phyloP scores from a whole-genome alignment of 2,797 vertebrate species.

The Protosalanx chinensis region DNA sequence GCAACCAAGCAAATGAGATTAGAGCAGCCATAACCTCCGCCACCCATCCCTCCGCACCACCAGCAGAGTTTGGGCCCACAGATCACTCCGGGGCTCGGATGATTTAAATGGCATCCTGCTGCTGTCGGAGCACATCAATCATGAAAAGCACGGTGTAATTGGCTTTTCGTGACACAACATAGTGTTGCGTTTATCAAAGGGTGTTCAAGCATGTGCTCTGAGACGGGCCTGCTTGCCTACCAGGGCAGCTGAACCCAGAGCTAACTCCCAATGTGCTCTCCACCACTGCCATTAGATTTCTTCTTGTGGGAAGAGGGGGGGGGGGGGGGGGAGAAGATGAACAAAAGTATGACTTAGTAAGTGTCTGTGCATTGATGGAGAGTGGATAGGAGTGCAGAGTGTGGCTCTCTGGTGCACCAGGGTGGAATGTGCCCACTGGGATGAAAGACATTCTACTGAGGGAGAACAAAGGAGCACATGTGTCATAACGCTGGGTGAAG shows the following conservation, averaged over 20 bases:
- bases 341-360: constrained; percentile 55
- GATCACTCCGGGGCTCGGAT: constrained; percentile 65
- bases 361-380: constrained; percentile 35
- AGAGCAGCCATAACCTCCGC: constrained; percentile 68
- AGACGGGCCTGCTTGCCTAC: constrained; percentile 35
- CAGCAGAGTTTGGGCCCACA: constrained; percentile 64
- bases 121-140: constrained; percentile 76
- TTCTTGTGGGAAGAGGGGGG: neutral
- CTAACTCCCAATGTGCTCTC: constrained; percentile 65
- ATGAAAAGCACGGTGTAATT: constrained; percentile 73
- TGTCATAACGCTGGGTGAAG: constrained; percentile 60
- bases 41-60: constrained; percentile 50
- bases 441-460: constrained; percentile 52
- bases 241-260: constrained; percentile 53
- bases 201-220: constrained; percentile 65
- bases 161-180: constrained; percentile 76
- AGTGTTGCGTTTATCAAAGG: constrained; percentile 71
- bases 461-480: constrained; percentile 66
- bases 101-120: constrained; percentile 72
- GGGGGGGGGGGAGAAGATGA: constrained; percentile 22
- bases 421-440: constrained; percentile 50
- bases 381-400: constrained; percentile 5
- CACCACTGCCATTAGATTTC: constrained; percentile 28
- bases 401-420: constrained; percentile 28
- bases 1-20: constrained; percentile 80